A percentile compares a stretch with the other conserved stretches of the same genome.
phyloP scores from a whole-genome alignment of 2,797 vertebrate species.

The Petrocephalus sullivani region DNA sequence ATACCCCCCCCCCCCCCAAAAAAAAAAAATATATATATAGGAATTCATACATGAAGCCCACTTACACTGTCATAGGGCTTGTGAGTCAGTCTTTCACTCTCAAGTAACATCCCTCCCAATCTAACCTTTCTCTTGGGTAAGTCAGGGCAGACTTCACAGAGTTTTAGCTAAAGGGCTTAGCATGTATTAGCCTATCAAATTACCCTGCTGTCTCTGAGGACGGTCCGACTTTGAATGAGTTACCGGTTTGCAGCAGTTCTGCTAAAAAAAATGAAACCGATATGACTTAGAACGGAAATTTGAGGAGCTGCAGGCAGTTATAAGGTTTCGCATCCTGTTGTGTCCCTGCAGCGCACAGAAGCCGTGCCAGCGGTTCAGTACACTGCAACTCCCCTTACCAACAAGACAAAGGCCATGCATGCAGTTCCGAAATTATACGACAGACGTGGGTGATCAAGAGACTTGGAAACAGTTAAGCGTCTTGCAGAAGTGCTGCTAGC shows the following conservation, averaged over 20 bases:
- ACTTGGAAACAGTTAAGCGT: not conserved
- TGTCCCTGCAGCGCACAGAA: not conserved
- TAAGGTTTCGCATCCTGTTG: slow-evolving; percentile 28
- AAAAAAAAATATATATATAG: not conserved
- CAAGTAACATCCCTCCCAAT: not conserved
- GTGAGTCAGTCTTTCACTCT: not conserved
- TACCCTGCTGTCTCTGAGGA: not conserved
- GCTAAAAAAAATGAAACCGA: slow-evolving; percentile 16
- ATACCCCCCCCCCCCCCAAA: too few relatives aligned
- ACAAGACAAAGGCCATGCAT: not conserved
- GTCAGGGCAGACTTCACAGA: not conserved
- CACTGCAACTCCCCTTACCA: not conserved
- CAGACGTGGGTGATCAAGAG: not conserved
- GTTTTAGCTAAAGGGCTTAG: not conserved
- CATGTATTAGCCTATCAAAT: not conserved
- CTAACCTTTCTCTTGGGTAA: not conserved
- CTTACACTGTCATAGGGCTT: not conserved
- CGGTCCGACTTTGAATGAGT: not conserved
- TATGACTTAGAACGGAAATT: slow-evolving; percentile 18
- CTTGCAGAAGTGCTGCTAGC: not conserved
- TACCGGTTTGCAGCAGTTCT: not conserved
- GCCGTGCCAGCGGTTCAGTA: not conserved
- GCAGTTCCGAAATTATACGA: not conserved
- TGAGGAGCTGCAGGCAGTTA: slow-evolving; percentile 9
- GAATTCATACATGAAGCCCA: not conserved